A percentile compares a stretch with the other conserved stretches of the same genome.
phyloP scores from a whole-genome alignment of 2,888 invertebrate genomes.

The Tridacna crocea region DNA sequence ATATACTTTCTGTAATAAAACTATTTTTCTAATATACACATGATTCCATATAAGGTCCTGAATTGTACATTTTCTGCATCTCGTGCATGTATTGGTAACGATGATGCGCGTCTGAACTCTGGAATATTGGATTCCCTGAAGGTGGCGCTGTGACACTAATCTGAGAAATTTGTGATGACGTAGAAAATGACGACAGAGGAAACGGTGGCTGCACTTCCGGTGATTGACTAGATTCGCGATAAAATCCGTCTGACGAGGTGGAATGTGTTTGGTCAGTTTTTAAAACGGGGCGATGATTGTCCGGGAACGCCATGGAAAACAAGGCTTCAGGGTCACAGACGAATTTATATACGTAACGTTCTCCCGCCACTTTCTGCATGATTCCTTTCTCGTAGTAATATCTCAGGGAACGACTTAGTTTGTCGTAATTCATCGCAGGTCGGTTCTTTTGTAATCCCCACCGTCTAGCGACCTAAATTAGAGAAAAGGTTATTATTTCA shows the following conservation, averaged over 20 bases:
- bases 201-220: conserved; percentile 60
- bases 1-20: too few species aligned
- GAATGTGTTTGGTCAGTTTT: conserved; percentile 73
- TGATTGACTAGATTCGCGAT: conserved; percentile 65
- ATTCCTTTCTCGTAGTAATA: conserved; percentile 99
- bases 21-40: conserved; percentile 71
- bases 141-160: conserved; percentile 62
- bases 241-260: conserved; percentile 57
- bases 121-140: conserved; percentile 52
- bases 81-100: conserved; percentile 78
- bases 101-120: conserved; percentile 64
- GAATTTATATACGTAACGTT: conserved; percentile 98
- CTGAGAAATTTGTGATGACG: conserved; percentile 53
- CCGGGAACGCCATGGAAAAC: conserved; percentile 83
- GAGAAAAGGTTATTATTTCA: conserved; percentile 4
- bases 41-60: conserved; percentile 78
- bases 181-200: conserved; percentile 60
- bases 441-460: conserved; percentile 99
- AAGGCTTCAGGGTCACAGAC: conserved; percentile 92
- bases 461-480: conserved; percentile 92
- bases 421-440: conserved; percentile 99
- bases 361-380: conserved; percentile 97
- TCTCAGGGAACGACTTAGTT: conserved; percentile 95
- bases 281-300: conserved; percentile 78
- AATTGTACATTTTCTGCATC: conserved; percentile 77